Percentiles rank a stretch among this genome's conserved stretches.
Conservation (phyloP, 2,113 vertebrate species). For the Haemorhous mexicanus region DNA sequence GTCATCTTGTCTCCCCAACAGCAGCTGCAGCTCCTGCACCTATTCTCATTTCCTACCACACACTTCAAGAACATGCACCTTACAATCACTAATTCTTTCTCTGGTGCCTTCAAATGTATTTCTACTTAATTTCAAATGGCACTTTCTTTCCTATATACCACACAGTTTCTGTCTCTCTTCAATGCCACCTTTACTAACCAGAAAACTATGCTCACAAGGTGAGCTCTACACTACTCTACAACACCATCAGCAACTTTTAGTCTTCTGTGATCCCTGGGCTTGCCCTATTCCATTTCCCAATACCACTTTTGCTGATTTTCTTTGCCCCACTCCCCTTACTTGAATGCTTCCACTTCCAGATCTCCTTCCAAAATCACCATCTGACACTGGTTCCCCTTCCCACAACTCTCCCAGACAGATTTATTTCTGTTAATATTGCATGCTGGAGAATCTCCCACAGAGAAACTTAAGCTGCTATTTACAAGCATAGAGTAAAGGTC, state of each 20-base stretch:
- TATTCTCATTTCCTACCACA: background rate
- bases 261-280: background rate
- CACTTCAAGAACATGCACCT: rapidly evolving
- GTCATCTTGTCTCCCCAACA: too few relatives aligned
- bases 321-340: background rate
- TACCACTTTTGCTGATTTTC: background rate
- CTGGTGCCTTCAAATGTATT: background rate
- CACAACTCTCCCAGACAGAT: background rate
- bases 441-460: background rate
- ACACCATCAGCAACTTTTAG: background rate
- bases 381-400: background rate
- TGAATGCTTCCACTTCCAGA: background rate
- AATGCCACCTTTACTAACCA: background rate
- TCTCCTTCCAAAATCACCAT: background rate
- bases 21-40: too few relatives aligned
- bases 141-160: background rate
- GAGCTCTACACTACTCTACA: background rate
- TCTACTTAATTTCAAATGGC: background rate
- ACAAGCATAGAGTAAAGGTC: background rate
- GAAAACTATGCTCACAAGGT: background rate
- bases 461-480: background rate
- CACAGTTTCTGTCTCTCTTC: background rate
- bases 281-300: background rate
- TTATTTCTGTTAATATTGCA: background rate
- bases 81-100: background rate